Conservation (phyloP, 2,888 invertebrate genomes). For the Schizotus pectinicornis region DNA sequence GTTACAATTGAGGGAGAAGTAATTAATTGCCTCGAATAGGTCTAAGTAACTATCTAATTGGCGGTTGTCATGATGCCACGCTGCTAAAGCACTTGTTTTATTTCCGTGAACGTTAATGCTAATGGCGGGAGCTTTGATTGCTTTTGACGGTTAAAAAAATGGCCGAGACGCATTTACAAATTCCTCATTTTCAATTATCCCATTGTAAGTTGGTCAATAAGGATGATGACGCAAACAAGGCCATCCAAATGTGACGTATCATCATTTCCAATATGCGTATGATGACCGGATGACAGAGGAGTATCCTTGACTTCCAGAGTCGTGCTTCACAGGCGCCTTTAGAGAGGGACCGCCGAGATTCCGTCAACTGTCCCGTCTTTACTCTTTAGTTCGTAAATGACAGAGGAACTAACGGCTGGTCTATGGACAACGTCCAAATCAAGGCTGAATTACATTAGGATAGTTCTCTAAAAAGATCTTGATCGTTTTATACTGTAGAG, state of each 20-base stretch:
- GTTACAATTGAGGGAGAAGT: conserved; percentile 5
- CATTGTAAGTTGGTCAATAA: conserved; percentile 44
- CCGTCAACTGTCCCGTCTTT: too few species aligned
- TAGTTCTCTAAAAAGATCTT: conserved; percentile 16
- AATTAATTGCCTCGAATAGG: conserved; percentile 19
- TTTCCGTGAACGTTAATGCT: conserved; percentile 20
- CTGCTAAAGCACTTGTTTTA: conserved; percentile 18
- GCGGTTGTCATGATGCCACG: conserved; percentile 19
- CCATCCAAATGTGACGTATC: conserved; percentile 50
- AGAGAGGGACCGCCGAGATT: too few species aligned
- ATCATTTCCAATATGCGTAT: conserved; percentile 49
- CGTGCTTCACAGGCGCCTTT: conserved; percentile 7
- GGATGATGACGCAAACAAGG: conserved; percentile 48
- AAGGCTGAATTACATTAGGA: background rate
- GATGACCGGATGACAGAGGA: conserved; percentile 41
- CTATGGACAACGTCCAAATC: too few species aligned
- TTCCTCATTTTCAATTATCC: conserved; percentile 47
- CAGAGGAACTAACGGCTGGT: too few species aligned
- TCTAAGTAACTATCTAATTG: conserved; percentile 24
- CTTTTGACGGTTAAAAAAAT: conserved; percentile 17
- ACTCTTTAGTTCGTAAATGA: too few species aligned
- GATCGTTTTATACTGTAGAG: conserved; percentile 32
- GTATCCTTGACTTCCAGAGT: conserved; percentile 38
- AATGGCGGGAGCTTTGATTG: conserved; percentile 21
- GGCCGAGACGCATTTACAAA: conserved; percentile 36